These are phyloP conservation scores for Xiphophorus birchmanni DNA, from an alignment of 2,797 vertebrate species.

Conservation along the genomic window DNA sequence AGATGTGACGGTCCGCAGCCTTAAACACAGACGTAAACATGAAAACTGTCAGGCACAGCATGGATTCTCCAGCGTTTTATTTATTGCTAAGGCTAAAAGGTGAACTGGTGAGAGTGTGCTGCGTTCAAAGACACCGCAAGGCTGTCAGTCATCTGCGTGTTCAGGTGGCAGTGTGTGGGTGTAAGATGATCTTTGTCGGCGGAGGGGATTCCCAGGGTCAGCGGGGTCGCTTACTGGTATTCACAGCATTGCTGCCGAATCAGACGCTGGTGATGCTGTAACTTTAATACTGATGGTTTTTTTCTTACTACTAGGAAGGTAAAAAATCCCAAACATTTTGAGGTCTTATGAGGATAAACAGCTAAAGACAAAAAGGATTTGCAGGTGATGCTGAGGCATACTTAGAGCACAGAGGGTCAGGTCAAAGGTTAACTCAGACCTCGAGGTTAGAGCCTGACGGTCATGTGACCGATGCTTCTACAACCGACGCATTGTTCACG, in stretches of 20 bases:
- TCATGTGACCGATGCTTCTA: background rate
- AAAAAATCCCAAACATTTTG: background rate
- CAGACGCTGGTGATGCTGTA: background rate
- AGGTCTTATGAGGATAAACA: background rate
- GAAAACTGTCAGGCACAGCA: constrained; percentile 18
- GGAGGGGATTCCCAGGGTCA: constrained; percentile 52
- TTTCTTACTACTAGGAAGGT: background rate
- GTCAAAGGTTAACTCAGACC: constrained; percentile 2
- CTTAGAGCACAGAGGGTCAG: background rate
- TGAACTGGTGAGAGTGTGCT: constrained; percentile 4
- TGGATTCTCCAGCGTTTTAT: constrained; percentile 23
- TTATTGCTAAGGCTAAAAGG: constrained; percentile 2
- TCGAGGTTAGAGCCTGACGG: background rate
- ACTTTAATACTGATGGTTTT: background rate
- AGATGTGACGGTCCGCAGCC: constrained; percentile 11
- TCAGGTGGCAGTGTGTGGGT: constrained; percentile 24
- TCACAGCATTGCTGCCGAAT: constrained; percentile 17
- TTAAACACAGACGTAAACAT: background rate
- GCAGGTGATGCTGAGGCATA: background rate
- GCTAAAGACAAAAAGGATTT: background rate
- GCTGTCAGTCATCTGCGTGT: background rate
- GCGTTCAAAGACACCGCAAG: constrained; percentile 23
- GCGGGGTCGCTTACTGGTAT: constrained; percentile 20
- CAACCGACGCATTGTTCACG: background rate
- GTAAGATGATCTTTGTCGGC: constrained; percentile 42